Percentiles rank a stretch among this genome's conserved stretches.
phyloP scores from a whole-genome alignment of 2,888 invertebrate genomes.

The Hybos culiciformis region DNA sequence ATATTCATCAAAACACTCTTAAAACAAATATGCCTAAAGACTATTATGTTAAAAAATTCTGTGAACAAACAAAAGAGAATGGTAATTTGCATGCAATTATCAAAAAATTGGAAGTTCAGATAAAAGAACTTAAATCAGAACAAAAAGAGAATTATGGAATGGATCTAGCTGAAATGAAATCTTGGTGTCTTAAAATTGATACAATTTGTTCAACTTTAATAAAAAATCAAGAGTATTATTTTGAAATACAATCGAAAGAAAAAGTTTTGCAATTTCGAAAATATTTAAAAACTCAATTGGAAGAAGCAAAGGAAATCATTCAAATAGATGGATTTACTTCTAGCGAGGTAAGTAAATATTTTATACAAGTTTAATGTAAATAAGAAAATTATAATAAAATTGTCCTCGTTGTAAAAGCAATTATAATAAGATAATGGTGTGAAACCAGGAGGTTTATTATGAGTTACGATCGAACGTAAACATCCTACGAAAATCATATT shows the following conservation, averaged over 20 bases:
- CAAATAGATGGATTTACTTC: slow-evolving; percentile 19
- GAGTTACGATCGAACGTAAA: too few species aligned
- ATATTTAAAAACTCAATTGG: slow-evolving; percentile 25
- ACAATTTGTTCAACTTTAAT: slow-evolving; percentile 22
- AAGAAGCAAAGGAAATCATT: slow-evolving; percentile 22
- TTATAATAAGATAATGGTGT: too few species aligned
- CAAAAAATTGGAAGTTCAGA: slow-evolving; percentile 20
- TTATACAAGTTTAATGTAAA: too few species aligned
- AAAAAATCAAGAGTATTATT: slow-evolving; percentile 25
- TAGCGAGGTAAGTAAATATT: slow-evolving; percentile 25
- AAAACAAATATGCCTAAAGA: slow-evolving; percentile 35
- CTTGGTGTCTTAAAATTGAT: slow-evolving; percentile 30
- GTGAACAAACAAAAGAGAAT: slow-evolving; percentile 26
- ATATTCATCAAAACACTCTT: slow-evolving; percentile 28
- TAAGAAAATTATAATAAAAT: too few species aligned
- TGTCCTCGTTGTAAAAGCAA: too few species aligned
- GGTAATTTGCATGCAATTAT: slow-evolving; percentile 23
- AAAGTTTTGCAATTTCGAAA: slow-evolving; percentile 25
- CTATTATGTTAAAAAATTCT: slow-evolving; percentile 31
- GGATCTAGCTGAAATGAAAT: slow-evolving; percentile 24
- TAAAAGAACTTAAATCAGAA: slow-evolving; percentile 15
- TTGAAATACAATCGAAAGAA: slow-evolving; percentile 26
- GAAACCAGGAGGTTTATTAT: too few species aligned
- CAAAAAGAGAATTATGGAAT: slow-evolving; percentile 13
- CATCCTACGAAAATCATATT: too few species aligned